Conservation (phyloP, 2,797 vertebrate species). For the Amazonetta brasiliensis region DNA sequence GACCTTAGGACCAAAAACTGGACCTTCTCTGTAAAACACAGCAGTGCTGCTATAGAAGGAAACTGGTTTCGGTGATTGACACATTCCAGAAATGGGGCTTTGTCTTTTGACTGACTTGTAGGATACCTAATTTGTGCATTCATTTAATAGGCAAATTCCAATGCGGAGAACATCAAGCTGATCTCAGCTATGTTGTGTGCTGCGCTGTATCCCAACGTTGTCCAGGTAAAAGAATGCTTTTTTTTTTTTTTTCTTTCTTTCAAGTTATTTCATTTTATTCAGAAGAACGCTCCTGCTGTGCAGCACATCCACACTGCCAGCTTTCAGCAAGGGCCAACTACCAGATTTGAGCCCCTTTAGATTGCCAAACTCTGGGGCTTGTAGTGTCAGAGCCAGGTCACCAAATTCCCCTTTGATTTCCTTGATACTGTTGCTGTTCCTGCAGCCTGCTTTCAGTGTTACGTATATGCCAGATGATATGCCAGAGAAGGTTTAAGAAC, state of each 20-base stretch:
- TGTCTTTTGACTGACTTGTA: neutral
- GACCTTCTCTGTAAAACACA: neutral
- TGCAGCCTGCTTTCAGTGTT: neutral
- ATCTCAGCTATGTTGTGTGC: constrained; percentile 97
- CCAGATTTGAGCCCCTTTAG: neutral
- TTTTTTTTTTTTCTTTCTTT: neutral
- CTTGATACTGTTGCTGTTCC: neutral
- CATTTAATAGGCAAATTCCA: constrained; percentile 89
- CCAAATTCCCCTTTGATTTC: no score
- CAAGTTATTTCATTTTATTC: neutral
- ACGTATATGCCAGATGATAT: neutral
- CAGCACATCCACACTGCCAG: neutral
- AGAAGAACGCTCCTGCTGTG: neutral
- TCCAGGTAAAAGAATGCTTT: constrained; percentile 85
- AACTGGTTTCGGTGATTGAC: neutral
- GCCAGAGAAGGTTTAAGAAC: no score
- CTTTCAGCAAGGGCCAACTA: neutral
- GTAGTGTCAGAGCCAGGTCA: neutral
- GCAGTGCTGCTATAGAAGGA: neutral
- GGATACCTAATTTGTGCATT: neutral
- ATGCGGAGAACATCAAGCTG: constrained; percentile 92
- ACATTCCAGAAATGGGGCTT: neutral
- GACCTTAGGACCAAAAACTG: neutral
- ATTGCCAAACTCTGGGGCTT: neutral
- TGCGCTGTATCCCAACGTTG: constrained; percentile 97